Evolutionary conservation across 2,797 vertebrate species (phyloP), one percentile per base, ranked within the genome.

Genomic region (Trachurus trachurus): DNA sequence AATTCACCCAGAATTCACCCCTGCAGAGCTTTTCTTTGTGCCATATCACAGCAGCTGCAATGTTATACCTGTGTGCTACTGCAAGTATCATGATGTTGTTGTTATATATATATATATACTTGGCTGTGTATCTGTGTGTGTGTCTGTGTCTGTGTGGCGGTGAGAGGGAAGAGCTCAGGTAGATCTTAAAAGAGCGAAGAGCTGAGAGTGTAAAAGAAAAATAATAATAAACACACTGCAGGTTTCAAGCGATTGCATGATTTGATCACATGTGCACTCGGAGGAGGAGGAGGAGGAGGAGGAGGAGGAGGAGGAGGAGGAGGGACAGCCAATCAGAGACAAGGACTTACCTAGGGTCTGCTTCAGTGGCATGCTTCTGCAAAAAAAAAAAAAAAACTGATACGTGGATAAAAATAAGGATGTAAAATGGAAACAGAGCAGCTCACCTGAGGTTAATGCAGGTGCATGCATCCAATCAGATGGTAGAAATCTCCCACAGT

Each of bases 1-100:
- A 26, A 26, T 26, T 34, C 31, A 81, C 87, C 91, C 85, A 90
- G 92, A 94, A 94, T 94, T 92, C 79, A 88, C 93, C 94, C 92
- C 88, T 91, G n/a, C 81, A 78, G 88, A 73, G 87, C 87, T 92
- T 85, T 90, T 90, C 53, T 85, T 16, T 91, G 90, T 93, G 9
- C 81, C 87, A 87, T 89, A 53, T 3, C 26, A 26, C 40, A 66
- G 81, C 83, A 74, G 73, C 31, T 34, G 31, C 71, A 2, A 56
- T 83, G 83, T 86, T 79, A 58, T 80, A 31, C 31, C 45, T 88
- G 81, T 94, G 31, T 34, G 31, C 6, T 34, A 6, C 11, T 90
- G 65, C 87, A 59, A 86, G 63, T 81, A 42, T 74, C 69, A 79
- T 74, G 5, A 60, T 34, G 31, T 5, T 34, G 5, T 34, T 34